Percentiles rank a stretch among this genome's conserved stretches.
phyloP scores from a whole-genome alignment of 1,140 invertebrate genomes.

The Trypoxylus dichotomus region DNA sequence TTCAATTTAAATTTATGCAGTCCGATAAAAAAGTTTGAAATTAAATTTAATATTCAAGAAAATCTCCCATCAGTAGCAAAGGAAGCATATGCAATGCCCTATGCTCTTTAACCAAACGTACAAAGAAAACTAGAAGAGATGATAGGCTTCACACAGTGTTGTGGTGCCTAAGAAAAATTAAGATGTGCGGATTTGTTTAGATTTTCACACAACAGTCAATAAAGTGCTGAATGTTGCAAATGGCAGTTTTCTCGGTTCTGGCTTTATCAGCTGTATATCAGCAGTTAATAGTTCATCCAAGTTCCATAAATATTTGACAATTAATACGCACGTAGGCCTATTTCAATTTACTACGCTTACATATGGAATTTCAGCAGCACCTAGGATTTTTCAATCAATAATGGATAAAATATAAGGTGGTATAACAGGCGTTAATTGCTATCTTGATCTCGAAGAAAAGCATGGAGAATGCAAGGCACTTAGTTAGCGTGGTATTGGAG shows the following conservation, averaged over 20 bases:
- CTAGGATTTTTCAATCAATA: slow-evolving; percentile 48
- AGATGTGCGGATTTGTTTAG: slow-evolving; percentile 36
- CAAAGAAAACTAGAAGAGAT: slow-evolving; percentile 26
- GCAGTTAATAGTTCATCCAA: background rate
- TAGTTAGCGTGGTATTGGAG: background rate
- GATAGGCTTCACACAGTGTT: background rate
- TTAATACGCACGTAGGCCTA: slow-evolving; percentile 51
- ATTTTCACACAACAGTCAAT: slow-evolving; percentile 31
- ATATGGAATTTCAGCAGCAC: slow-evolving; percentile 50
- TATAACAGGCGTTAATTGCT: slow-evolving; percentile 37
- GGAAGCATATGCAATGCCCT: slow-evolving; percentile 29
- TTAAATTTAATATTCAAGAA: slow-evolving; percentile 30
- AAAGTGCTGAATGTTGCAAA: slow-evolving; percentile 21
- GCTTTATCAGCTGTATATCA: background rate
- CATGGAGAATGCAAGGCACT: slow-evolving; percentile 31
- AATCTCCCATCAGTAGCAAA: background rate
- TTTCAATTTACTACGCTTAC: slow-evolving; percentile 48
- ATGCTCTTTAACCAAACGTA: slow-evolving; percentile 26
- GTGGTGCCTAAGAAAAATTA: slow-evolving; percentile 24
- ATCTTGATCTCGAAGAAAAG: slow-evolving; percentile 42
- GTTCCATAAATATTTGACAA: slow-evolving; percentile 43
- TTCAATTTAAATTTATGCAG: slow-evolving; percentile 30
- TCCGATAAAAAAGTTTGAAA: slow-evolving; percentile 28
- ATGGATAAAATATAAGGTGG: slow-evolving; percentile 48
- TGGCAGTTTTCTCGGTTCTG: slow-evolving; percentile 32